phyloP scores from a whole-genome alignment of 2,113 vertebrate genomes.

The Carassius gibelio region DNA sequence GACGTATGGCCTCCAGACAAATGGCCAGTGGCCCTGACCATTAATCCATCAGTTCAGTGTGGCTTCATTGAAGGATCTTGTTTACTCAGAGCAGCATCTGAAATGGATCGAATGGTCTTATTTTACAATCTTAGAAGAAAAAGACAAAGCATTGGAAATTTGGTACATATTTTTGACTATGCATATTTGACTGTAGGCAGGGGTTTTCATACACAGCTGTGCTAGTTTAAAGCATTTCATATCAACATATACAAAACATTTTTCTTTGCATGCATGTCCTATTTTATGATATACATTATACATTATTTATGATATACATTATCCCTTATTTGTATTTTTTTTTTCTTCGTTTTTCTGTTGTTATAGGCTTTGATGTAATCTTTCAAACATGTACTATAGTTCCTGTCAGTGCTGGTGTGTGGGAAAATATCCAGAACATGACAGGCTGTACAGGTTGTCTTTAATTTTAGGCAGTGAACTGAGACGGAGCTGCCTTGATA shows the following conservation, averaged over 20 bases:
- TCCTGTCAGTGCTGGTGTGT: not conserved
- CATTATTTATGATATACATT: not conserved
- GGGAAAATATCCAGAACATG: slow-evolving; percentile 5
- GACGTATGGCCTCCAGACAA: slow-evolving; percentile 1
- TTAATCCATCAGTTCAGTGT: slow-evolving; percentile 8
- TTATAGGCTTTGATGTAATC: not conserved
- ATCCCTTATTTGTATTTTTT: too few relatives aligned
- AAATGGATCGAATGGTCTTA: not conserved
- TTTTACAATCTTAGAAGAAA: not conserved
- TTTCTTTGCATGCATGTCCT: not conserved
- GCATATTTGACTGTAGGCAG: not conserved
- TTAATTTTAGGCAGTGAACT: not conserved
- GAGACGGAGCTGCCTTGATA: not conserved
- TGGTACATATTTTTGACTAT: not conserved
- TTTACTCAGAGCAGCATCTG: not conserved
- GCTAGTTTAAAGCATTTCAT: not conserved
- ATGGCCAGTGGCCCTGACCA: not conserved
- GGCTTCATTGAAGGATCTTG: not conserved
- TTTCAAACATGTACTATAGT: not conserved
- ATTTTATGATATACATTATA: not conserved
- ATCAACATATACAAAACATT: not conserved
- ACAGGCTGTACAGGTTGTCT: not conserved
- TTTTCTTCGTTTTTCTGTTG: not conserved
- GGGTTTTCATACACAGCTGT: not conserved
- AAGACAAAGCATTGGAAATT: not conserved